These are phyloP conservation scores for Poeciliopsis paucimaculata DNA, from an alignment of 2,797 vertebrate species.

Conservation along the genomic window DNA sequence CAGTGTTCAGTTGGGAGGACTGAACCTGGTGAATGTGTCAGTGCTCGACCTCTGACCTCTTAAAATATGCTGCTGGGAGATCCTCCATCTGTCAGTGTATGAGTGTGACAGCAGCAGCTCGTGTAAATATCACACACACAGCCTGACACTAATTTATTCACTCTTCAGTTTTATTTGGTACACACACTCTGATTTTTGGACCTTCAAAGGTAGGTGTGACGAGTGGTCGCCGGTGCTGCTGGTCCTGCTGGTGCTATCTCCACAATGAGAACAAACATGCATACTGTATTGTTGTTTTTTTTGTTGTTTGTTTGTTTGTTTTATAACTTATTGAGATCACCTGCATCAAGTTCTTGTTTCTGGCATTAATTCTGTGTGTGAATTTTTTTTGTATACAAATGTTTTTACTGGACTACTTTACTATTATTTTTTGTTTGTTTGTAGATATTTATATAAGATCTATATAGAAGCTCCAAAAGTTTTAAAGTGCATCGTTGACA, in stretches of 20 bases:
- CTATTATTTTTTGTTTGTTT: conserved; percentile 68
- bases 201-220: conserved; percentile 43
- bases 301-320: conserved; percentile 47
- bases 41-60: conserved; percentile 70
- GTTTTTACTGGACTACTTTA: conserved; percentile 78
- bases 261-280: conserved; percentile 55
- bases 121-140: conserved; percentile 78
- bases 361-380: conserved; percentile 75
- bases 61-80: conserved; percentile 76
- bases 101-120: conserved; percentile 57
- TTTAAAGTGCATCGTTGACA: conserved; percentile 86
- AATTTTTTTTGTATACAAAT: conserved; percentile 62
- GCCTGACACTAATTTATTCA: conserved; percentile 94
- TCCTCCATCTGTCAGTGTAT: conserved; percentile 33
- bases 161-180: conserved; percentile 72
- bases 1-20: conserved; percentile 46
- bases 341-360: conserved; percentile 66
- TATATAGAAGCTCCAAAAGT: conserved; percentile 79
- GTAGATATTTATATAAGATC: conserved; percentile 86
- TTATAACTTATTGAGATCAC: conserved; percentile 83
- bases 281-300: conserved; percentile 73
- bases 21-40: conserved; percentile 85
- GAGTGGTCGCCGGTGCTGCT: conserved; percentile 42
- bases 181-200: conserved; percentile 68
- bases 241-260: conserved; percentile 82